Evolutionary conservation across 2,888 invertebrate genomes (phyloP), one percentile per base, ranked within the genome.

Genomic region (Cephus sareptanus): DNA sequence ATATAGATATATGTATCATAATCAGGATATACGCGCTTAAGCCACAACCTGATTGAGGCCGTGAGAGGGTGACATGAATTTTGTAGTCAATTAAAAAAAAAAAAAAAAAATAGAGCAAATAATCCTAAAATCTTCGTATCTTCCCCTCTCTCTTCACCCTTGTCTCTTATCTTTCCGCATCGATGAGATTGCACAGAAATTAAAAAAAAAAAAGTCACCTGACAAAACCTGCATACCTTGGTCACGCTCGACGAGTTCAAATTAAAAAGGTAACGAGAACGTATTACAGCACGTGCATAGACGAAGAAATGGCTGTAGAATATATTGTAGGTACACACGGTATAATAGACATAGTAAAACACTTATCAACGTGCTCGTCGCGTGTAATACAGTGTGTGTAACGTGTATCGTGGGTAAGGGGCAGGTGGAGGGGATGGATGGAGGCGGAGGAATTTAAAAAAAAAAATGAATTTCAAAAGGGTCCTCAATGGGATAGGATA

Each of bases 401-500:
- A n/a, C 31, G 71, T 69, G 76, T 30, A 33, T 73, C 69, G n/a
- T 30, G 37, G 76, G 6, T 75, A 11, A 23, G 35, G 13, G 74
- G 12, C 35, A 3, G 12, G 12, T 12, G 35, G 35, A 35, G 35
- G 40, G 74, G 40, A 74, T 34, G 69, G 34, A 37, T 75, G 74
- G 69, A n/a, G 75, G 71, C 75, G 80, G 76, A 81, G 80, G 83
- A 79, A 56, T 75, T 77, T 35, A 0, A 11, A 34, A 34, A 34
- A 34, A 34, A 34, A 34, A 35, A 56, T 23, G 23, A 56, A 9
- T 56, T 56, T 56, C 56, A 35, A 69, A 76, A 76, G 34, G 69
- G 15, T 11, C 30, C n/a, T 34, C 56, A 4, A 56, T 23, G 2
- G 56, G 56, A 56, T 56, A 56, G 56, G 56, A 56, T 9, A 9